Evolutionary conservation across 2,113 vertebrate species (phyloP).

Genomic region (Mustela lutreola): DNA sequence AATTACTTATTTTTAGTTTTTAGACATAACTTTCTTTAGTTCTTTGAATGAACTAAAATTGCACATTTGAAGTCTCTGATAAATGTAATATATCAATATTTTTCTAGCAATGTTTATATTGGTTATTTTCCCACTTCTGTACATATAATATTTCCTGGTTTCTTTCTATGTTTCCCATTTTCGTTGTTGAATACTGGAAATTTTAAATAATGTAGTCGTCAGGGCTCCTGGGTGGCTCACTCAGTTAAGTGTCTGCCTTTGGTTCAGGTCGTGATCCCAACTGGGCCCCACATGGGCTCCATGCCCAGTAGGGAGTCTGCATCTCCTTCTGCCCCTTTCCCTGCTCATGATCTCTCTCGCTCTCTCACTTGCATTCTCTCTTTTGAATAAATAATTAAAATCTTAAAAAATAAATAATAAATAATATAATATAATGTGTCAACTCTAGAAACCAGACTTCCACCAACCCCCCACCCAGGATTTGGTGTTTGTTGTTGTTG

Average conservation of each 20-base stretch:
- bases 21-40: not conserved
- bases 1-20: not conserved
- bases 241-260: no score
- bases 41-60: not conserved
- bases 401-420: no score
- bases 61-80: not conserved
- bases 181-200: not conserved
- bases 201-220: not conserved
- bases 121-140: not conserved
- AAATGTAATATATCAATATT: not conserved
- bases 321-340: no score
- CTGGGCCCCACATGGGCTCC: no score
- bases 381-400: no score
- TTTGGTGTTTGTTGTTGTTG: not conserved
- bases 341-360: no score
- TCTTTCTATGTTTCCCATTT: not conserved
- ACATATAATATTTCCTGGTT: not conserved
- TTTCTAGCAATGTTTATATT: not conserved
- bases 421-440: no score
- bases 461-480: rapidly evolving
- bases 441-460: not conserved
- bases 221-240: no score
- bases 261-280: no score
- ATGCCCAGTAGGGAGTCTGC: no score
- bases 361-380: no score